Percentiles rank a stretch among this genome's conserved stretches.
These are phyloP conservation scores for Jacana jacana DNA, from an alignment of 2,113 vertebrate species.

Conservation along the genomic window DNA sequence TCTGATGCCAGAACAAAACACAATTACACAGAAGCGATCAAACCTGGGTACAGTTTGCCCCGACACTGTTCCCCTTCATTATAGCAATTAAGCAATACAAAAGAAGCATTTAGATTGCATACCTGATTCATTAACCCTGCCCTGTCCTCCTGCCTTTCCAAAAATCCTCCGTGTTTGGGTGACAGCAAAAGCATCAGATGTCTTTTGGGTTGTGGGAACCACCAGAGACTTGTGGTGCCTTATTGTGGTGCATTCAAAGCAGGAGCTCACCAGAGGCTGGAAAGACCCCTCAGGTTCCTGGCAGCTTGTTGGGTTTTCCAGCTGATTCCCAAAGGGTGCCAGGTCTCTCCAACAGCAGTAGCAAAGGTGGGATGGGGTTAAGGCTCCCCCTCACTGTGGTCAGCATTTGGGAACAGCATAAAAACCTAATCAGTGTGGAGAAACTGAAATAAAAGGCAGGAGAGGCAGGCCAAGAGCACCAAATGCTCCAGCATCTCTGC, in stretches of 20 bases:
- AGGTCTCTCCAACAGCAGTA: neutral
- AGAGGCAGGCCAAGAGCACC: neutral
- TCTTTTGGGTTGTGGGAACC: rapidly evolving
- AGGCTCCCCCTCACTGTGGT: neutral
- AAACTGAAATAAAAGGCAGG: neutral
- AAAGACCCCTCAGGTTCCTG: neutral
- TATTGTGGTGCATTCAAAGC: rapidly evolving
- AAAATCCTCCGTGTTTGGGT: rapidly evolving
- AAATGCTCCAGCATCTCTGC: neutral
- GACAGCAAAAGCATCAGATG: neutral
- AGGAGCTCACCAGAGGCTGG: neutral
- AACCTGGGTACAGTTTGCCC: neutral
- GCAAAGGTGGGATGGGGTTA: neutral
- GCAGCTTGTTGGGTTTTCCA: neutral
- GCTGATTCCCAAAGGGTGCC: rapidly evolving
- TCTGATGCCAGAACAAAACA: neutral
- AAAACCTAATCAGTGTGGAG: rapidly evolving
- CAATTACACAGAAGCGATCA: neutral
- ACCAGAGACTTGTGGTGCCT: neutral
- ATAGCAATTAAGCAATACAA: neutral
- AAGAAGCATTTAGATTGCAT: neutral
- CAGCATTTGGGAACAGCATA: neutral
- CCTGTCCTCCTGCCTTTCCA: neutral
- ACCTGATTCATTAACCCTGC: neutral
- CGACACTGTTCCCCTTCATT: neutral